These are phyloP conservation scores for Ladona fulva DNA, from an alignment of 1,140 invertebrate genomes.

Conservation along the genomic window DNA sequence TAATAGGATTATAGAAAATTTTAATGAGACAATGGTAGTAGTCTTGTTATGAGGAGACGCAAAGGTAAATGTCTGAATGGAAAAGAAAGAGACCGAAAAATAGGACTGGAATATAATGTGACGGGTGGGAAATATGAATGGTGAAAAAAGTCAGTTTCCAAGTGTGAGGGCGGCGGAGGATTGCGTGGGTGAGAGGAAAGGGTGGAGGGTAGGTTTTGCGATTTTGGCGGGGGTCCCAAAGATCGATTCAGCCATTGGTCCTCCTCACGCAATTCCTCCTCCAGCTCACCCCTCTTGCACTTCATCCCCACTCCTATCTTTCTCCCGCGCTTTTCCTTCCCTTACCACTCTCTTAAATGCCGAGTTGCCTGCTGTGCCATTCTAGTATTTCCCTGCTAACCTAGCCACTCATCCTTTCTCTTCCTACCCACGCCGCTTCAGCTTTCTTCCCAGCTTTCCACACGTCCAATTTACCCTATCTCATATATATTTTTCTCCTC, in stretches of 20 bases:
- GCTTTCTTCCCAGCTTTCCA: not conserved
- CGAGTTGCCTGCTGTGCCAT: not conserved
- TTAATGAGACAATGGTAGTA: too few species aligned
- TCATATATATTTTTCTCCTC: too few species aligned
- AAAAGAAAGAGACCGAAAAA: too few species aligned
- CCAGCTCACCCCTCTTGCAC: not conserved
- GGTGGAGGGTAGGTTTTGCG: not conserved
- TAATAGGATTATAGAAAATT: too few species aligned
- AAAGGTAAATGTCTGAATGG: too few species aligned
- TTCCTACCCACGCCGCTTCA: not conserved
- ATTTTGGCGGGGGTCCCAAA: not conserved
- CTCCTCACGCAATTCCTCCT: not conserved
- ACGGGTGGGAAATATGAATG: too few species aligned
- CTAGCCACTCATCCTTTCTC: not conserved
- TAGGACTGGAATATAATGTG: too few species aligned
- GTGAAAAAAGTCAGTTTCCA: too few species aligned
- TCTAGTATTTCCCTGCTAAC: not conserved
- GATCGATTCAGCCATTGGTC: conserved; percentile 7
- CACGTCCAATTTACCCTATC: not conserved
- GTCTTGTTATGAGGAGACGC: too few species aligned
- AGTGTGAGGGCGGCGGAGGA: not conserved
- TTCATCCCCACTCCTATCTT: not conserved
- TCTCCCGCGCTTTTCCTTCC: not conserved
- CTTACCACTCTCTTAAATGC: not conserved
- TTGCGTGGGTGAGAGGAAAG: not conserved